These are phyloP conservation scores for Oxyteleia sp. DNA, from an alignment of 2,888 invertebrate species.

Conservation along the genomic window DNA sequence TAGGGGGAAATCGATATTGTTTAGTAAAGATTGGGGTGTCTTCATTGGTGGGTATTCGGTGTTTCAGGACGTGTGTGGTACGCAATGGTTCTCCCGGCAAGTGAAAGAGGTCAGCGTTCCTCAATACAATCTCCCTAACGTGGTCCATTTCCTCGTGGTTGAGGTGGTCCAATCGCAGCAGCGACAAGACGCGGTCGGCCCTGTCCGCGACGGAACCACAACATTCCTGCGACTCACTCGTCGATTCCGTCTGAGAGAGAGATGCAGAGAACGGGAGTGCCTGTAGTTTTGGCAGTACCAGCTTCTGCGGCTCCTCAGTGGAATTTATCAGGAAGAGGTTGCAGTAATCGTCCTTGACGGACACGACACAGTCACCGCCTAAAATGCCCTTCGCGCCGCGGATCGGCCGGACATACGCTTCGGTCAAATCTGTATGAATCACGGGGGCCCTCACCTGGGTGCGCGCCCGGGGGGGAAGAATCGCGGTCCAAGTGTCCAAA, in stretches of 20 bases:
- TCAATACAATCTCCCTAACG: background rate
- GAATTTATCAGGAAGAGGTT: constrained; percentile 22
- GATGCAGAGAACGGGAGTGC: background rate
- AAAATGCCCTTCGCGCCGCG: background rate
- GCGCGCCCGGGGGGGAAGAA: background rate
- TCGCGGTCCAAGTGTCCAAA: background rate
- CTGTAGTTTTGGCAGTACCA: background rate
- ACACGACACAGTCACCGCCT: constrained; percentile 23
- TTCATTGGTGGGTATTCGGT: too few species aligned
- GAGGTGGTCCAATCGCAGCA: background rate
- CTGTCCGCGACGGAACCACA: too few species aligned
- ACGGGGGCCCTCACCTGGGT: background rate
- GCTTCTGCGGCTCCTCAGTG: background rate
- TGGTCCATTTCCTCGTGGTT: background rate
- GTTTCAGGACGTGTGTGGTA: too few species aligned
- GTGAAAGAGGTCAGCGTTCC: constrained; percentile 1
- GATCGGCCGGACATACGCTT: background rate
- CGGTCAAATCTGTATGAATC: background rate
- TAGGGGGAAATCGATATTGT: constrained; percentile 29
- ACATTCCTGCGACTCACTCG: too few species aligned
- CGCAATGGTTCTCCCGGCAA: background rate
- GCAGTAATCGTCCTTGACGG: background rate
- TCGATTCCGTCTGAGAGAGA: too few species aligned
- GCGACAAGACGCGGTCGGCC: background rate
- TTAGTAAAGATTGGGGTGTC: background rate